A percentile compares a stretch with the other conserved stretches of the same genome.
Evolutionary conservation across 2,113 vertebrate species (phyloP).

Genomic region (Scytalopus superciliaris): DNA sequence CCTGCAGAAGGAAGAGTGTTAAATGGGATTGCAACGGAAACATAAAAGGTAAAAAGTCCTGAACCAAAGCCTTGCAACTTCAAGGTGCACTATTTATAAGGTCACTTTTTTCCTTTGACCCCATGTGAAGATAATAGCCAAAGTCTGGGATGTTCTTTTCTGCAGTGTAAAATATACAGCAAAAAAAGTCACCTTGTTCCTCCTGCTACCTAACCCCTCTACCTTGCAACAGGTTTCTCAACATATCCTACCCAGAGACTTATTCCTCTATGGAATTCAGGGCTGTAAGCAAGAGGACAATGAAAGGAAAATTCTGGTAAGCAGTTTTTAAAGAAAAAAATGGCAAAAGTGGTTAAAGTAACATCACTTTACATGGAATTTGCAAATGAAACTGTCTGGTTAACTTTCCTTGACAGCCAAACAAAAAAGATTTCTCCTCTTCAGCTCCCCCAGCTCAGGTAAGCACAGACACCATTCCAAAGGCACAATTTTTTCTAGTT

Average conservation of each 20-base stretch:
- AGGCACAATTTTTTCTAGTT: background rate
- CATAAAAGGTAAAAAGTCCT: background rate
- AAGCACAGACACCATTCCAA: background rate
- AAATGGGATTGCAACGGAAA: background rate
- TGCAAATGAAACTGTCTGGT: background rate
- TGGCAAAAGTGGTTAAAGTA: background rate
- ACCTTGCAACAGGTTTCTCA: background rate
- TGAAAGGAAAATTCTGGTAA: background rate
- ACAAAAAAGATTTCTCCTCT: background rate
- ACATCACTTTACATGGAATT: background rate
- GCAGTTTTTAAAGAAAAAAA: background rate
- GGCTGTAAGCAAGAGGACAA: background rate
- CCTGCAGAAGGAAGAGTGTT: background rate
- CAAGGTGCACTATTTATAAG: background rate
- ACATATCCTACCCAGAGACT: background rate
- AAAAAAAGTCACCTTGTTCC: background rate
- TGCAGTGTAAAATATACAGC: background rate
- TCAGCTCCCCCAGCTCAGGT: background rate
- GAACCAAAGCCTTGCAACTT: background rate
- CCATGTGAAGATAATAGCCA: background rate
- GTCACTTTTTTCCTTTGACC: background rate
- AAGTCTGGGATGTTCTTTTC: background rate
- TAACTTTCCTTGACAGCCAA: background rate
- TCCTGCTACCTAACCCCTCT: background rate
- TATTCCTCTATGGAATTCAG: background rate